A percentile compares a stretch with the other conserved stretches of the same genome.
Evolutionary conservation across 2,113 vertebrate species (phyloP).

Genomic region (Stercorarius parasiticus): DNA sequence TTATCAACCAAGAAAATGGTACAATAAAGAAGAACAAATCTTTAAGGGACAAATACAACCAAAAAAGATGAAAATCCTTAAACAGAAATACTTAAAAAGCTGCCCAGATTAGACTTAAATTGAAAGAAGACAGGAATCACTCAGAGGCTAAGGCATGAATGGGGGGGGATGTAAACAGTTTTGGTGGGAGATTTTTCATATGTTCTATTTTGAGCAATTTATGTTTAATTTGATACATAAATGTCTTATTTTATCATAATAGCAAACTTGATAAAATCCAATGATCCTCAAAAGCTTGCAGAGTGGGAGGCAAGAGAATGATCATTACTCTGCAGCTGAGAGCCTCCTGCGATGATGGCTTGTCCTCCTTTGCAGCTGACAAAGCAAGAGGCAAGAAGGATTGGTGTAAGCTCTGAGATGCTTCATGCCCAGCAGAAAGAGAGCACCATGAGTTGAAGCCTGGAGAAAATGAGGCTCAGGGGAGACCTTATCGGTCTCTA

Average conservation of each 20-base stretch:
- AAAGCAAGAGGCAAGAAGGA: background rate
- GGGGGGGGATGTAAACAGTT: background rate
- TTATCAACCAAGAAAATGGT: background rate
- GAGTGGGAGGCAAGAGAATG: background rate
- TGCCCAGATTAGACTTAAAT: background rate
- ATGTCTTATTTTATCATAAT: background rate
- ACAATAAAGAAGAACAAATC: background rate
- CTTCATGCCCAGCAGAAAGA: background rate
- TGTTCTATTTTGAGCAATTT: background rate
- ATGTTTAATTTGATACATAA: background rate
- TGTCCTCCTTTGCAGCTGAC: background rate
- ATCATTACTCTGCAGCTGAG: background rate
- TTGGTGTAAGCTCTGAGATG: background rate
- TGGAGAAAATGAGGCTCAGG: background rate
- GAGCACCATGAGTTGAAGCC: background rate
- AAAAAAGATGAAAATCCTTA: background rate
- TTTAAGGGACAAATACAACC: background rate
- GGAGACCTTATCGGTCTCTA: background rate
- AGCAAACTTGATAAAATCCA: background rate
- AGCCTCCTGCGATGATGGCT: background rate
- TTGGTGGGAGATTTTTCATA: background rate
- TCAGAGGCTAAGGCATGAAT: background rate
- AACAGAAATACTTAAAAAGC: background rate
- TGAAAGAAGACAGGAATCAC: background rate
- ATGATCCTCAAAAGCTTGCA: background rate